A percentile compares a stretch with the other conserved stretches of the same genome.
phyloP scores from a whole-genome alignment of 2,113 vertebrate genomes.

The Oxyruncus cristatus region DNA sequence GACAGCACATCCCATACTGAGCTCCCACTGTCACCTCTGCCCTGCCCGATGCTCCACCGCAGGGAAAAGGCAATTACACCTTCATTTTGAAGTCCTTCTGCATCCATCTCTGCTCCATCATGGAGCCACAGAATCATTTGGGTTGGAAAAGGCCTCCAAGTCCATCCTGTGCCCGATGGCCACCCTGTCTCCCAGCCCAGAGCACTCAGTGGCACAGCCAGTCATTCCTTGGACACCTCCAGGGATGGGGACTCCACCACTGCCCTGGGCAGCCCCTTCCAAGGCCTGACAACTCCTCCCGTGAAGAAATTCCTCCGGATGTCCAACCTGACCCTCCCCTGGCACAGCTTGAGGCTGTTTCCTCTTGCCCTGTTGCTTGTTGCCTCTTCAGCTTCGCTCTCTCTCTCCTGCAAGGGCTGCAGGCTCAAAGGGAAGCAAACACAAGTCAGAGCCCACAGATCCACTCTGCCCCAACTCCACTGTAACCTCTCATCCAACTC shows the following conservation, averaged over 20 bases:
- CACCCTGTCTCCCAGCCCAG: neutral
- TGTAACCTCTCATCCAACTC: neutral
- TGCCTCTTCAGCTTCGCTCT: neutral
- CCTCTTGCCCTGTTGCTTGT: neutral
- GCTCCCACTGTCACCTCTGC: too few relatives aligned
- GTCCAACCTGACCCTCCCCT: neutral
- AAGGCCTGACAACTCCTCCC: neutral
- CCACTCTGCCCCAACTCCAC: accelerated
- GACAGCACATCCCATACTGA: too few relatives aligned
- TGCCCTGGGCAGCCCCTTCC: neutral
- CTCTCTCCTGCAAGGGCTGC: neutral
- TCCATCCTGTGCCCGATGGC: neutral
- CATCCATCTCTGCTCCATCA: neutral
- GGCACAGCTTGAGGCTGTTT: neutral
- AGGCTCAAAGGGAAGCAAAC: neutral
- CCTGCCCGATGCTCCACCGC: too few relatives aligned
- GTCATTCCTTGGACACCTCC: neutral
- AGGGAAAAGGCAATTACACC: neutral
- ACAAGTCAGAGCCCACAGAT: accelerated
- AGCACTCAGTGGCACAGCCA: neutral
- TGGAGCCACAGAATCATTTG: neutral
- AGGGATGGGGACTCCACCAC: neutral
- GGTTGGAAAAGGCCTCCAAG: neutral
- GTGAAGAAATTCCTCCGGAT: neutral
- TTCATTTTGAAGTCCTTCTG: neutral